These are phyloP conservation scores for Xyrichtys novacula DNA, from an alignment of 2,797 vertebrate genomes.

Conservation along the genomic window DNA sequence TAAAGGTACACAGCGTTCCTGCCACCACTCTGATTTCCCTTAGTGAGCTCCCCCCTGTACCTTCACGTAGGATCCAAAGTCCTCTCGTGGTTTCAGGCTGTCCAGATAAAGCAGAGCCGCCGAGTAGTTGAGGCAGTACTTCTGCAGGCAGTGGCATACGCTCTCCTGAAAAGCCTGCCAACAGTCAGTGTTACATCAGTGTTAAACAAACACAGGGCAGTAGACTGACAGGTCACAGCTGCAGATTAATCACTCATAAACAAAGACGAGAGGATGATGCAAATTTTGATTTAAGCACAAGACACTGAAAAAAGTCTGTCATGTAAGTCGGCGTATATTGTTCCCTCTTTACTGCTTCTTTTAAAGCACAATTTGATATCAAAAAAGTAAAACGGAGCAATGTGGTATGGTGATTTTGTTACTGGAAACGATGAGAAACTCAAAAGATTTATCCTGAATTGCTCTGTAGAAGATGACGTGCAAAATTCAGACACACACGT, in stretches of 20 bases:
- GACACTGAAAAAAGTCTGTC: not conserved
- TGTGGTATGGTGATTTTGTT: too few species aligned
- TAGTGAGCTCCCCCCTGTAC: slow-evolving; percentile 70
- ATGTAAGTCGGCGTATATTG: too few species aligned
- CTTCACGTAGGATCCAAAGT: slow-evolving; percentile 92
- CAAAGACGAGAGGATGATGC: not conserved
- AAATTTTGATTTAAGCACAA: not conserved
- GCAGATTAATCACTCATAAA: slow-evolving; percentile 40
- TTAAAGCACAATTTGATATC: too few species aligned
- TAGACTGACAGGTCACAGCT: too few species aligned
- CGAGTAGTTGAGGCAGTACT: slow-evolving; percentile 94
- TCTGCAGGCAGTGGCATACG: slow-evolving; percentile 91
- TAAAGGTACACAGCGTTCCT: slow-evolving; percentile 40
- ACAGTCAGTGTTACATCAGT: slow-evolving; percentile 53
- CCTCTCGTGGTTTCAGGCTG: slow-evolving; percentile 89
- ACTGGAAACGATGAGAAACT: too few species aligned
- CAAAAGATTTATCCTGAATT: too few species aligned
- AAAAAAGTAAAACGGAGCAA: too few species aligned
- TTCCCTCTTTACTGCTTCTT: not conserved
- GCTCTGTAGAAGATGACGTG: too few species aligned
- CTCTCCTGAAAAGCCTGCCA: slow-evolving; percentile 89
- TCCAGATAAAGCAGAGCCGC: slow-evolving; percentile 91
- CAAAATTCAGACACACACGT: too few species aligned
- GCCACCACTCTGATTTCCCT: slow-evolving; percentile 28
- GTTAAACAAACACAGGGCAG: slow-evolving; percentile 24